phyloP scores from a whole-genome alignment of 2,888 invertebrate genomes.

The Lasioglossum figueresi region DNA sequence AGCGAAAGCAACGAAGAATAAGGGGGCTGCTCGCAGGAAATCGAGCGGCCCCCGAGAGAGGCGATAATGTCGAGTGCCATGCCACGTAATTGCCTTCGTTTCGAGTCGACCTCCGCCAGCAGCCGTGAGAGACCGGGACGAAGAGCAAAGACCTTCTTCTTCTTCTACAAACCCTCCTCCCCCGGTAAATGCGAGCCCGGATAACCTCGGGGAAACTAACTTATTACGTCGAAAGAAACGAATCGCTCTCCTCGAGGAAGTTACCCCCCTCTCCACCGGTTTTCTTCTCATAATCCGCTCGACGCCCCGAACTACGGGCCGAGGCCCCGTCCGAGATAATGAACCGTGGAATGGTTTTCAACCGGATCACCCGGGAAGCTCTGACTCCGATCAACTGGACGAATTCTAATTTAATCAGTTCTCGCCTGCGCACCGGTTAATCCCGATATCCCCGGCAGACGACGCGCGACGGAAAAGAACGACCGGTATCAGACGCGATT shows the following conservation, averaged over 20 bases:
- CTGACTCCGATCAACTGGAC: conserved; percentile 15
- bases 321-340: conserved; percentile 41
- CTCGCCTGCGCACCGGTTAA: not conserved
- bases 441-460: not conserved
- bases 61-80: conserved; percentile 79
- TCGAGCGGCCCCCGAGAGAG: conserved; percentile 71
- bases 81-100: conserved; percentile 80
- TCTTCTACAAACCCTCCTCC: not conserved
- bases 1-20: conserved; percentile 62
- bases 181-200: conserved; percentile 53
- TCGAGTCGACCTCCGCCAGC: conserved; percentile 62
- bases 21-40: conserved; percentile 66
- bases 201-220: conserved; percentile 61
- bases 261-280: not conserved
- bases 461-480: not conserved
- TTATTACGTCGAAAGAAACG: conserved; percentile 63
- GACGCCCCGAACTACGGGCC: conserved; percentile 9
- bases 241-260: conserved; percentile 35
- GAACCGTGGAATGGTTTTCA: conserved; percentile 46
- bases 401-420: conserved; percentile 45
- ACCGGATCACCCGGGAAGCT: not conserved
- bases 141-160: conserved; percentile 58
- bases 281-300: conserved; percentile 41
- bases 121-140: conserved; percentile 41
- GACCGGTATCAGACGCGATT: not conserved